Percentiles rank a stretch among this genome's conserved stretches.
These are phyloP conservation scores for Ceyx margarethae DNA, from an alignment of 2,113 vertebrate species.

Conservation along the genomic window DNA sequence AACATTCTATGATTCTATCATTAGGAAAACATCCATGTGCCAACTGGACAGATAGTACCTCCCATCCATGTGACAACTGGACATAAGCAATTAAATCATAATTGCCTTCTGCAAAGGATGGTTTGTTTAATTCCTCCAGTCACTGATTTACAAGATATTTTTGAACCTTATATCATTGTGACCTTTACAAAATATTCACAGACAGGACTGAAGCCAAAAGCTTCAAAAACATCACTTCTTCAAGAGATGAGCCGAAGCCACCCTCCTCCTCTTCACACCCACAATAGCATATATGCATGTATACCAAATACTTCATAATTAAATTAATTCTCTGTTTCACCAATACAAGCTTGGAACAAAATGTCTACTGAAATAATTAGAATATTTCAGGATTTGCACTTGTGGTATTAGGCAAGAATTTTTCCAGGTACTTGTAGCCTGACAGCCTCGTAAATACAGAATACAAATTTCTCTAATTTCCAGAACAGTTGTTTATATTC, in stretches of 20 bases:
- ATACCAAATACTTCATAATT: neutral
- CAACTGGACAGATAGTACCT: neutral
- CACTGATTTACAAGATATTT: constrained; percentile 17
- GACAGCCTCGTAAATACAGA: neutral
- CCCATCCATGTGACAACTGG: neutral
- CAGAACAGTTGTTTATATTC: neutral
- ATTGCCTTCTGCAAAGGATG: neutral
- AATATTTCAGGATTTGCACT: neutral
- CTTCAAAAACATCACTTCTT: neutral
- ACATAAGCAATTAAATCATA: neutral
- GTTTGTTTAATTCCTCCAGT: neutral
- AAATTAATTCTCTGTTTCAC: neutral
- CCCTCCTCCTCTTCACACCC: neutral
- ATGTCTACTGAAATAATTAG: neutral
- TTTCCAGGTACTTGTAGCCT: neutral
- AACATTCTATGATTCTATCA: no score
- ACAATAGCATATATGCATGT: neutral
- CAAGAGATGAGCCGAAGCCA: neutral
- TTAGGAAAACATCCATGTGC: neutral
- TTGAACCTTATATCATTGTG: neutral
- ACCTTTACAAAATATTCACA: neutral
- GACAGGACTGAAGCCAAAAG: neutral
- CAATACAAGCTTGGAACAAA: neutral
- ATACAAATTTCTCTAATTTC: neutral
- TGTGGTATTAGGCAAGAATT: neutral